Evolutionary conservation across 2,888 invertebrate species (phyloP), one percentile per base, ranked within the genome.

Genomic region (Luffia ferchaultella): DNA sequence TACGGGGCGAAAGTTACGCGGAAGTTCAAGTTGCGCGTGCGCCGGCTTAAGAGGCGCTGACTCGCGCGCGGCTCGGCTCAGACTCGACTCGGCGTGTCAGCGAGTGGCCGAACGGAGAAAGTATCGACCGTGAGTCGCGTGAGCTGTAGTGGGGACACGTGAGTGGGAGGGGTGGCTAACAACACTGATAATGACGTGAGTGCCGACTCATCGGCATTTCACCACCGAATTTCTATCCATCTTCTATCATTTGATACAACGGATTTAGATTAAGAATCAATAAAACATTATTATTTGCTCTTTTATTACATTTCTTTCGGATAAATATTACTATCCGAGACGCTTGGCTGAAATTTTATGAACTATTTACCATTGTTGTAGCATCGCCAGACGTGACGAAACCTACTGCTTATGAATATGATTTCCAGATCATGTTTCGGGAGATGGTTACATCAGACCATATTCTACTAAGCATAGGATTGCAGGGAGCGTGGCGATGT

Each of bases 51-150:
- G 62, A 76, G 68, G 64, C 75, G 76, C 65, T 68, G 75, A 62
- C 72, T 71, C 71, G 76, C 72, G 70, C 75, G 76, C 77, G 66
- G 70, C 64, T 73, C 63, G 64, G 65, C 67, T 63, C 64, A 71
- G 72, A 76, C 75, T 77, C 76, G 62, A 68, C 63, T 58, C 61
- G 64, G 62, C 62, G 67, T 58, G 66, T 65, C 76, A 71, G 74
- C 77, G 71, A 69, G 76, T 75, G 77, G 79, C 76, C 77, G 76
- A 76, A 76, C 79, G 77, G 83, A 83, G 84, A 85, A 85, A 85
- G 84, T 84, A 73, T 73, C 70, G 83, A 75, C 79, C 78, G 76
- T 80, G 79, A 78, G 60, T 69, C 68, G 73, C 69, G 63, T 62
- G 72, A 71, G 67, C 66, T 70, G 75, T 72, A 73, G 75, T 61